Evolutionary conservation across 2,888 invertebrate species (phyloP).

Genomic region (Didymodactylos carnosus): DNA sequence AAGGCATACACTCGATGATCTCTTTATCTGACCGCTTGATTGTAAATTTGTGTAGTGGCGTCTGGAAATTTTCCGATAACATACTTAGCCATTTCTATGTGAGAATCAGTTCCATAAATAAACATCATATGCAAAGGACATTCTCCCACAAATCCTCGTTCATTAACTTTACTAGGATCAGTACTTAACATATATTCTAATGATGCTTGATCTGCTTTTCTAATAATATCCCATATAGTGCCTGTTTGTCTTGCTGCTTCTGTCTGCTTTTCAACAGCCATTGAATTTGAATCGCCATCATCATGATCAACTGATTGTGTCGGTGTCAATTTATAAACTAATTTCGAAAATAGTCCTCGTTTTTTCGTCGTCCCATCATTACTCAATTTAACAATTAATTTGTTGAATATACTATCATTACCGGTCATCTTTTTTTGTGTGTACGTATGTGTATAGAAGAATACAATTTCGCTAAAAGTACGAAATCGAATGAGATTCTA

Average conservation of each 20-base stretch:
- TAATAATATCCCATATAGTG: not conserved
- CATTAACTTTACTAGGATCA: not conserved
- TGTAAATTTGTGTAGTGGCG: not conserved
- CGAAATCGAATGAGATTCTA: too few relatives aligned
- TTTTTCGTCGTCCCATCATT: too few relatives aligned
- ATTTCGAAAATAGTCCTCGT: too few relatives aligned
- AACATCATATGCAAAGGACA: not conserved
- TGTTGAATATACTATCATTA: too few relatives aligned
- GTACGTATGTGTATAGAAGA: too few relatives aligned
- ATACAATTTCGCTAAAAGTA: too few relatives aligned
- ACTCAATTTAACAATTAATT: too few relatives aligned
- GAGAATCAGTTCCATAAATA: not conserved
- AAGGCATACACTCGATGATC: too few relatives aligned
- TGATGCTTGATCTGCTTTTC: not conserved
- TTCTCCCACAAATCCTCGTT: not conserved
- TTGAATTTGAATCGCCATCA: not conserved
- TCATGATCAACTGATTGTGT: too few relatives aligned
- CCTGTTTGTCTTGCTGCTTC: not conserved
- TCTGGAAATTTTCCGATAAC: not conserved
- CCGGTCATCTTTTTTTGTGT: too few relatives aligned
- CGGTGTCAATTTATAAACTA: too few relatives aligned
- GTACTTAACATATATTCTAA: not conserved
- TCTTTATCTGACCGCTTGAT: not conserved
- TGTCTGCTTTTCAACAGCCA: not conserved
- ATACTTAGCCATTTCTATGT: not conserved